Base-by-base conservation (phyloP, 2,113 vertebrate genomes). In the Chaenocephalus aceratus region DNA sequence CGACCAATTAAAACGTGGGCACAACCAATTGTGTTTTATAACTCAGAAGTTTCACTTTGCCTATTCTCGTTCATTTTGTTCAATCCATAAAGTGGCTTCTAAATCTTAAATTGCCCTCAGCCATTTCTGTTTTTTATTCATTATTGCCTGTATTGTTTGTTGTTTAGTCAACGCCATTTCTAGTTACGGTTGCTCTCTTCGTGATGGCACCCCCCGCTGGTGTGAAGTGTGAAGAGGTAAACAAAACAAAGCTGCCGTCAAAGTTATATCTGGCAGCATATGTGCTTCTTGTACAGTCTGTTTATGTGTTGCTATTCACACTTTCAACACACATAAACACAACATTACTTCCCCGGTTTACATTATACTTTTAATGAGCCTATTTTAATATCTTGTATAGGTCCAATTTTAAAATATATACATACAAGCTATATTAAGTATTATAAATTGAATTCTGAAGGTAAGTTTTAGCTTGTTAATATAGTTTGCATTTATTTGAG, bases 181-280 rank as follows among this genome's bases (percentile, higher is more conserved):
- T 71, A 60, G 26, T 64, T 64, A 69, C 5, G 12, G 68, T 75
- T 69, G 46, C 62, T 67, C 77, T n/a, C 74, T 63, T 54, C 10
- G 12, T 60, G 48, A 64, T 34, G 60, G 60, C 79, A 26, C 52
- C 53, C 53, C 36, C 67, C 69, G 15, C 54, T 62, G 65, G 77
- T 83, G 77, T 75, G 80, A 77, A 78, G 54, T 66, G 45, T 57
- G 77, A 69, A 49, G 69, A 60, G 71, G 56, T 71, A 70, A 81
- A 75, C 79, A 77, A 60, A 80, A 68, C 64, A 23, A 75, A 84
- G 64, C 77, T 80, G 79, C 58, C 51, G 44, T 68, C 67, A 56
- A 61, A 74, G 49, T 71, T 77, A 65, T 65, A 57, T n/a, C 51
- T 68, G 58, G 18, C 34, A 58, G 67, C 61, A 51, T 78, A 67